These are phyloP conservation scores for Ophion obscuratus DNA, from an alignment of 2,888 invertebrate species.

Conservation along the genomic window DNA sequence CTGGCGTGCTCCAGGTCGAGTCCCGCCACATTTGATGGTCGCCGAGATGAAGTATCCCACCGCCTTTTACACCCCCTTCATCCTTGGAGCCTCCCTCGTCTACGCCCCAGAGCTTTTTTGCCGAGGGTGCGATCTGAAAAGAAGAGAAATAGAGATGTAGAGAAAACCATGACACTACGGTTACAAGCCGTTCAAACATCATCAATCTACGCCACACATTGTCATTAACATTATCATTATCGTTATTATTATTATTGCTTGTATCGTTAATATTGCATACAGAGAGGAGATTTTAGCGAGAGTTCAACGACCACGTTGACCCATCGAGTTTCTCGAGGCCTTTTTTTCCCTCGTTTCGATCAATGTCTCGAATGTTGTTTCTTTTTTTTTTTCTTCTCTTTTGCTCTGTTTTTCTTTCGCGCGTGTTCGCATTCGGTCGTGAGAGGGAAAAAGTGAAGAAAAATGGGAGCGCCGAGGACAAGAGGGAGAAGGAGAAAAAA, in stretches of 20 bases:
- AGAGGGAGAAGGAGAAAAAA: background rate
- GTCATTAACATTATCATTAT: slow-evolving; percentile 8
- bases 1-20: slow-evolving; percentile 96
- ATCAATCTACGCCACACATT: slow-evolving; percentile 10
- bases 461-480: background rate
- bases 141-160: slow-evolving; percentile 72
- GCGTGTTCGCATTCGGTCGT: slow-evolving; percentile 12
- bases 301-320: slow-evolving; percentile 30
- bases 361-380: background rate
- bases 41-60: slow-evolving; percentile 91
- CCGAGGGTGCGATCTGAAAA: slow-evolving; percentile 95
- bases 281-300: background rate
- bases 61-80: slow-evolving; percentile 90
- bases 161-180: slow-evolving; percentile 70
- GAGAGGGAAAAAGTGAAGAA: background rate
- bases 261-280: slow-evolving; percentile 2
- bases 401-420: background rate
- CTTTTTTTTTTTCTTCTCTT: background rate
- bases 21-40: slow-evolving; percentile 96
- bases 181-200: slow-evolving; percentile 3
- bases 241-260: slow-evolving; percentile 7
- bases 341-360: slow-evolving; percentile 20
- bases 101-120: slow-evolving; percentile 95
- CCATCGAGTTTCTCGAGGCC: slow-evolving; percentile 4
- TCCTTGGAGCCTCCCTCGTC: slow-evolving; percentile 85